A percentile compares a stretch with the other conserved stretches of the same genome.
phyloP scores from a whole-genome alignment of 92 coral and sea anemone genomes.

The Porites evermanni region DNA sequence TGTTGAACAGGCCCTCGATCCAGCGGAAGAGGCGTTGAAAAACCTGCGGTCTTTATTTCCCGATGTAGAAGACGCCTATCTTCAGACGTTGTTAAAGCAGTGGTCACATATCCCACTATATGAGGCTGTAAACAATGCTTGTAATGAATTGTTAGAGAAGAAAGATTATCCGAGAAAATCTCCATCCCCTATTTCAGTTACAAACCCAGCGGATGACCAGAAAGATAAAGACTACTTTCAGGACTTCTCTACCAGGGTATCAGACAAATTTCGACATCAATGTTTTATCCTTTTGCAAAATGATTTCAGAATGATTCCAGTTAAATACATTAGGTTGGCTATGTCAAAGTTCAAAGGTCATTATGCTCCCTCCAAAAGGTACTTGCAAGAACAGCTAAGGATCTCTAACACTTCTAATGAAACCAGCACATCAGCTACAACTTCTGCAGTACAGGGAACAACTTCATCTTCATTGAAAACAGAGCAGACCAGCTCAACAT shows the following conservation, averaged over 20 bases:
- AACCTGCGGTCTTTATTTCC: conserved; percentile 70
- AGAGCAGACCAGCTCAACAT: not conserved
- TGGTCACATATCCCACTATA: conserved; percentile 51
- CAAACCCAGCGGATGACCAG: not conserved
- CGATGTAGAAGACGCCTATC: conserved; percentile 71
- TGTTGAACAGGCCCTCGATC: conserved; percentile 11
- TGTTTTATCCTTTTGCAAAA: conserved; percentile 68
- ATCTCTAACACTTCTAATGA: conserved; percentile 27
- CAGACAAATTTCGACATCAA: conserved; percentile 45
- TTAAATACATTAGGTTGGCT: conserved; percentile 65
- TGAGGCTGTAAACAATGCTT: conserved; percentile 62
- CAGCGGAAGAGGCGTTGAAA: conserved; percentile 39
- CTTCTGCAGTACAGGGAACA: not conserved
- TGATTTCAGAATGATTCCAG: conserved; percentile 78
- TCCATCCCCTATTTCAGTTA: not conserved
- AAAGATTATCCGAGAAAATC: conserved; percentile 66
- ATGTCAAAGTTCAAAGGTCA: conserved; percentile 61
- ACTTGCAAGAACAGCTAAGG: conserved; percentile 76
- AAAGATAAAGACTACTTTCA: conserved; percentile 69
- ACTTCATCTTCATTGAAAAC: not conserved
- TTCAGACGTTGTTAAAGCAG: conserved; percentile 50
- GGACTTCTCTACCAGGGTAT: conserved; percentile 56
- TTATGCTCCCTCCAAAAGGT: conserved; percentile 88
- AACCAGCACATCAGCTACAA: conserved; percentile 9
- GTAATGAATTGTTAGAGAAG: conserved; percentile 72